phyloP scores from a whole-genome alignment of 2,888 invertebrate genomes.

The Drosophila maculinotata region DNA sequence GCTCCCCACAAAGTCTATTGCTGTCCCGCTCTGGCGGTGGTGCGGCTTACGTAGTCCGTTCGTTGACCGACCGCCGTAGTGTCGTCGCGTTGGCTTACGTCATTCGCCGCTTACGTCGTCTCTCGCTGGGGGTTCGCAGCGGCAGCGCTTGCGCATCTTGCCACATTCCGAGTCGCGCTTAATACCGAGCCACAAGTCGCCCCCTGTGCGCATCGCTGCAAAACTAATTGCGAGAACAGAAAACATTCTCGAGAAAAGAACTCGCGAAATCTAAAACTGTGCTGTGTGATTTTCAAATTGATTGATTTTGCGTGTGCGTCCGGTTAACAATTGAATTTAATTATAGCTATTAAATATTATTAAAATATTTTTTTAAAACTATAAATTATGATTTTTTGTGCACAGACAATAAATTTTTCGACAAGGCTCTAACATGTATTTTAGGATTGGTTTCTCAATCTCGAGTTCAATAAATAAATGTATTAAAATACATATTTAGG shows the following conservation, averaged over 20 bases:
- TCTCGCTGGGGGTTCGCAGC: conserved; percentile 64
- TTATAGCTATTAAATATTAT: conserved; percentile 22
- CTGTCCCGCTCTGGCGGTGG: conserved; percentile 42
- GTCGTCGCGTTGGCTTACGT: conserved; percentile 54
- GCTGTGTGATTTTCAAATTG: conserved; percentile 4
- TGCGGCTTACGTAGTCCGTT: conserved; percentile 60
- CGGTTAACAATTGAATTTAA: conserved; percentile 12
- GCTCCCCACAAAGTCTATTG: conserved; percentile 10
- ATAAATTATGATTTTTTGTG: not conserved
- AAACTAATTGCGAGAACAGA: conserved; percentile 26
- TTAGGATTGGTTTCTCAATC: no score
- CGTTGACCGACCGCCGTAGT: conserved; percentile 46
- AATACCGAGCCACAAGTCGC: conserved; percentile 83
- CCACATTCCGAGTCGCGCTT: conserved; percentile 84
- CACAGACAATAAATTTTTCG: not conserved
- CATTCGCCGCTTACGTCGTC: conserved; percentile 59
- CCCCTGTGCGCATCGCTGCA: conserved; percentile 62
- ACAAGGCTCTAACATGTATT: no score
- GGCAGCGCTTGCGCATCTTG: conserved; percentile 78
- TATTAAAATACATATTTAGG: no score
- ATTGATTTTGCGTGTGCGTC: conserved; percentile 35
- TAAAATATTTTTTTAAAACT: not conserved
- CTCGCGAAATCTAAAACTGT: conserved; percentile 42
- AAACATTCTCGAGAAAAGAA: conserved; percentile 16
- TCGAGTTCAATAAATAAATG: not conserved